Percentiles rank a stretch among this genome's conserved stretches.
phyloP scores from a whole-genome alignment of 2,888 invertebrate genomes.

The Pseudococcus viburni region DNA sequence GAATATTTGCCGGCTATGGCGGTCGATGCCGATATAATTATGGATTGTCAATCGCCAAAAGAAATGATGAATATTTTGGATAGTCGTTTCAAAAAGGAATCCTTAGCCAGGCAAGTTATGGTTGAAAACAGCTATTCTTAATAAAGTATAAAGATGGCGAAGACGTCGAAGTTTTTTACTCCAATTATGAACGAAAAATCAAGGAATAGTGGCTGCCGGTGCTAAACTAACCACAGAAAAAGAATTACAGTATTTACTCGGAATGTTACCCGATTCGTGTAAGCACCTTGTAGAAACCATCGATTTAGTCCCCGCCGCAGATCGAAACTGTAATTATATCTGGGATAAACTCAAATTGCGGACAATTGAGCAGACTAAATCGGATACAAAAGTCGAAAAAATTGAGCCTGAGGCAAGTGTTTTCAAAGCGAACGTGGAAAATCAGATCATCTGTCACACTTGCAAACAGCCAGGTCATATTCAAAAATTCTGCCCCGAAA shows the following conservation, averaged over 20 bases:
- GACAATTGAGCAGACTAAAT: not conserved
- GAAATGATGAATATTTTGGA: conserved; percentile 1
- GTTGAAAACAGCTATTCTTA: not conserved
- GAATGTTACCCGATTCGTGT: not conserved
- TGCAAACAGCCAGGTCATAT: not conserved
- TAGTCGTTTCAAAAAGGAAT: not conserved
- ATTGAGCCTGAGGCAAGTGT: not conserved
- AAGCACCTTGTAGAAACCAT: not conserved
- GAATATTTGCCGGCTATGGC: not conserved
- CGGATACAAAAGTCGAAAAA: not conserved
- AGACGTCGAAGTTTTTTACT: not conserved
- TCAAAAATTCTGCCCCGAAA: not conserved
- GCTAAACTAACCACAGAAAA: not conserved
- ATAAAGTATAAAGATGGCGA: conserved; percentile 11
- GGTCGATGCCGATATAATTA: not conserved
- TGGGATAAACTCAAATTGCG: not conserved
- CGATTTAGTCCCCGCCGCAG: not conserved
- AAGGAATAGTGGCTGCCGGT: not conserved
- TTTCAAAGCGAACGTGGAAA: not conserved
- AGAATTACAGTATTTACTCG: conserved; percentile 7
- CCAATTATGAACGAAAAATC: not conserved
- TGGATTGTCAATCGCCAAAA: conserved; percentile 8
- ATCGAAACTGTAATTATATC: not conserved
- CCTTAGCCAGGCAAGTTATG: not conserved
- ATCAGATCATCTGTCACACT: not conserved